phyloP scores from a whole-genome alignment of 2,113 vertebrate species.

The Poicephalus gulielmi region DNA sequence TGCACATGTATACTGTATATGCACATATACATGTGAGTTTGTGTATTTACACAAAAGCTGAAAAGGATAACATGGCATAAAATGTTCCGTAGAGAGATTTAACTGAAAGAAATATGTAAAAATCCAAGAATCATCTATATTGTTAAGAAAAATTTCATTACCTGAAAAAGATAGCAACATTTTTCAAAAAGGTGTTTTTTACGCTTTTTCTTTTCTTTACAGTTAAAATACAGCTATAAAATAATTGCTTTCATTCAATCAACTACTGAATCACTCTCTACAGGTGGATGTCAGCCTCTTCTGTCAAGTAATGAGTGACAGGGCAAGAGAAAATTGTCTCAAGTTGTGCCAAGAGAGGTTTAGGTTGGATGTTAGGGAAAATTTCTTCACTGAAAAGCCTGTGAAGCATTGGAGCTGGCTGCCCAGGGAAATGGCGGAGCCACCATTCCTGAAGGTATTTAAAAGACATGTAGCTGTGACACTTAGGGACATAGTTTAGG shows the following conservation, averaged over 20 bases:
- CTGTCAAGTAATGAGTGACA: background rate
- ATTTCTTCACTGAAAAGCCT: background rate
- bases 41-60: background rate
- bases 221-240: background rate
- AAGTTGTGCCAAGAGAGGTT: background rate
- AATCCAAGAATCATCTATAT: background rate
- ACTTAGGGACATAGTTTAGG: background rate
- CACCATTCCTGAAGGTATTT: background rate
- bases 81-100: background rate
- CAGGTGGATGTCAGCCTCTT: background rate
- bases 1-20: fast-evolving
- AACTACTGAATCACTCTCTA: background rate
- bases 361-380: background rate
- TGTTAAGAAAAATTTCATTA: background rate
- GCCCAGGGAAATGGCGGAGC: background rate
- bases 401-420: background rate
- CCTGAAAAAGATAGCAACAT: background rate
- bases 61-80: background rate
- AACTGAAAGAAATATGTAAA: background rate
- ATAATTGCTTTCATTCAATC: background rate
- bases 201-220: background rate
- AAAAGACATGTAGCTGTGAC: fast-evolving
- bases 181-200: background rate
- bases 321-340: background rate
- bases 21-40: background rate